These are phyloP conservation scores for Saccostrea cuccullata DNA, from an alignment of 1,140 invertebrate genomes.

Conservation along the genomic window DNA sequence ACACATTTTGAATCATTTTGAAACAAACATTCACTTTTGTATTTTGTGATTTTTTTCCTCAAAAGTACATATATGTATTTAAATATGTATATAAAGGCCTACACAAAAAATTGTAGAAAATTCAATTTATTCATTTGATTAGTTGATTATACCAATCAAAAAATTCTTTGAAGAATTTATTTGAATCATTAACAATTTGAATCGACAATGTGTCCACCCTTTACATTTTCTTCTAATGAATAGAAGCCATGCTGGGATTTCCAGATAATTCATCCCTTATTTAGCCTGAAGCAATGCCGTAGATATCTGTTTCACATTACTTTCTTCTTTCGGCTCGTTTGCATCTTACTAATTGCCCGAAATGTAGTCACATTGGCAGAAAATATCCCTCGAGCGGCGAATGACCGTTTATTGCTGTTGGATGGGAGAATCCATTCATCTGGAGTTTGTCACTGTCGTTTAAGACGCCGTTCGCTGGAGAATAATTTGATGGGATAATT, in stretches of 20 bases:
- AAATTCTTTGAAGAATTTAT: background rate
- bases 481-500: slow-evolving; percentile 26
- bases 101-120: too few species aligned
- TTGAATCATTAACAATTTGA: background rate
- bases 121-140: too few species aligned
- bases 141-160: too few species aligned
- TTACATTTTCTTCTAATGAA: background rate
- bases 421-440: background rate
- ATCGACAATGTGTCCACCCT: background rate
- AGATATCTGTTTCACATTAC: slow-evolving; percentile 18
- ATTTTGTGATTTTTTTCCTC: too few species aligned
- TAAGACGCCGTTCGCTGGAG: background rate
- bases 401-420: slow-evolving; percentile 23
- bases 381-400: background rate
- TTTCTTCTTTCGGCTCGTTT: slow-evolving; percentile 4
- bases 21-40: too few species aligned
- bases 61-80: too few species aligned
- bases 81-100: too few species aligned
- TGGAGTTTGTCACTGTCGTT: background rate
- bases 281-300: background rate
- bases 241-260: background rate
- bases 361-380: slow-evolving; percentile 24
- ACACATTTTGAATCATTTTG: too few species aligned
- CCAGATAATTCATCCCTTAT: background rate
- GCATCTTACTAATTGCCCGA: slow-evolving; percentile 22